Evolutionary conservation across 2,888 invertebrate species (phyloP).

Genomic region (Cyrtodaria siliqua): DNA sequence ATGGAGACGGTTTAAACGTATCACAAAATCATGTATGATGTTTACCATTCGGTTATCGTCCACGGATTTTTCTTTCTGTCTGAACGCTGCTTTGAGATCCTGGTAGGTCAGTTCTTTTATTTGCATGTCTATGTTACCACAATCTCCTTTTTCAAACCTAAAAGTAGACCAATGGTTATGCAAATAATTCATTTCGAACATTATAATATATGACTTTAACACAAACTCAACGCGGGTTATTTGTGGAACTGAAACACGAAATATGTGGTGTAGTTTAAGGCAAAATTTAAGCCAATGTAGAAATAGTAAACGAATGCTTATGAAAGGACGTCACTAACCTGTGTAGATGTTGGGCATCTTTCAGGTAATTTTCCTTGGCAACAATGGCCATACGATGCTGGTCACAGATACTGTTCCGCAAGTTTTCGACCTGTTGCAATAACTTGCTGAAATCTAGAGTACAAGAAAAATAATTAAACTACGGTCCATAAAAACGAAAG

Average conservation of each 20-base stretch:
- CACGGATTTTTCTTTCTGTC: constrained; percentile 9
- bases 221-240: too few relatives aligned
- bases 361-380: constrained; percentile 6
- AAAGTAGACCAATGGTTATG: too few relatives aligned
- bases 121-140: constrained; percentile 2
- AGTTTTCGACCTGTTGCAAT: constrained; percentile 1
- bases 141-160: too few relatives aligned
- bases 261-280: too few relatives aligned
- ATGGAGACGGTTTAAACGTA: too few relatives aligned
- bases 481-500: too few relatives aligned
- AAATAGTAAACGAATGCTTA: background rate
- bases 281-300: too few relatives aligned
- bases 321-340: constrained; percentile 1
- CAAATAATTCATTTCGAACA: too few relatives aligned
- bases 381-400: background rate
- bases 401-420: constrained; percentile 3
- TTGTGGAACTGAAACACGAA: too few relatives aligned
- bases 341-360: constrained; percentile 4
- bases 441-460: constrained; percentile 13
- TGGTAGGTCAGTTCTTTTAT: constrained; percentile 2
- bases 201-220: too few relatives aligned
- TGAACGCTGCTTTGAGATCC: constrained; percentile 12
- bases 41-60: constrained; percentile 8
- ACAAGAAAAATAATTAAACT: too few relatives aligned
- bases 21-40: too few relatives aligned